Evolutionary conservation across 2,113 vertebrate species (phyloP).

Genomic region (Varanus salvator): DNA sequence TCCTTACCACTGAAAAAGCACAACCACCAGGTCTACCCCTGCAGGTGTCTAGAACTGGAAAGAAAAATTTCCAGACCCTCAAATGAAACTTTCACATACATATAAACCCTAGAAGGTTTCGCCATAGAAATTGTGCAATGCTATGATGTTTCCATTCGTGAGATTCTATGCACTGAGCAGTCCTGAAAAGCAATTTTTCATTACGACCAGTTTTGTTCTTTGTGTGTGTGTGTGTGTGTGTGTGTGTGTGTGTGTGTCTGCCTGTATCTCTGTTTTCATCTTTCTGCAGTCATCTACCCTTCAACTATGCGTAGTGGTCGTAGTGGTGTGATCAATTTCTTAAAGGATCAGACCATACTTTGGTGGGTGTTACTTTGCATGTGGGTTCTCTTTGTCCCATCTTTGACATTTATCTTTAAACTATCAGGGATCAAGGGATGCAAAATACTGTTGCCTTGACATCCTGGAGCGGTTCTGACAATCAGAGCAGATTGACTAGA

Average conservation of each 20-base stretch:
- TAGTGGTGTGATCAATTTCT: constrained; percentile 6
- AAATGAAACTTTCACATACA: background rate
- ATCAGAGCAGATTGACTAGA: background rate
- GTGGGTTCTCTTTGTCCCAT: background rate
- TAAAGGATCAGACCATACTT: background rate
- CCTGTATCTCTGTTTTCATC: background rate
- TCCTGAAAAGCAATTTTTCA: background rate
- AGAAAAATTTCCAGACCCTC: background rate
- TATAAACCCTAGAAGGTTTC: background rate
- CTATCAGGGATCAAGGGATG: background rate
- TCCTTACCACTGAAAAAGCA: background rate
- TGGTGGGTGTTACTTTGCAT: background rate
- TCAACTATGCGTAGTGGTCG: background rate
- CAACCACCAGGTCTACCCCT: too few species aligned
- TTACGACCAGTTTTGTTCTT: background rate
- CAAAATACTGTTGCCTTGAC: background rate
- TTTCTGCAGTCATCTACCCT: background rate
- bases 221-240: background rate
- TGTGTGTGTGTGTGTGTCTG: background rate
- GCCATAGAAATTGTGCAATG: background rate
- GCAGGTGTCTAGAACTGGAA: background rate
- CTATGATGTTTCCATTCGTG: background rate
- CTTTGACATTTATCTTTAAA: background rate
- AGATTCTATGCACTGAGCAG: background rate
- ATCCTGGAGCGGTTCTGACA: background rate